Percentiles rank a stretch among this genome's conserved stretches.
phyloP scores from a whole-genome alignment of 2,113 vertebrate species.

The Falcunculus frontatus region DNA sequence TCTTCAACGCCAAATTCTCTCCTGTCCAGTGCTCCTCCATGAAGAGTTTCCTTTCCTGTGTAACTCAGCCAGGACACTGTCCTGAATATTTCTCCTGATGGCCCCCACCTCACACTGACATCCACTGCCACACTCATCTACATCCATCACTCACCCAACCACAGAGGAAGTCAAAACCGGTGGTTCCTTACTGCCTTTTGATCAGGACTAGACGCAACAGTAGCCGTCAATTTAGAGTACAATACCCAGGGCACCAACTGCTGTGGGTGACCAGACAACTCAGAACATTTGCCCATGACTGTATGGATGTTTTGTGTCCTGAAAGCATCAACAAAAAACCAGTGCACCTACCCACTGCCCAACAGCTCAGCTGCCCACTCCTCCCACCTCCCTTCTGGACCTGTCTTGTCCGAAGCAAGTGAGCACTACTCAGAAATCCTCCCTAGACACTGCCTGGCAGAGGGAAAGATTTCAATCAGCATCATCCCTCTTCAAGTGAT shows the following conservation, averaged over 20 bases:
- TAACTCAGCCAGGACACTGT: not conserved
- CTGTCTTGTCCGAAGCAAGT: not conserved
- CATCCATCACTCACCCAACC: not conserved
- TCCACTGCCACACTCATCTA: not conserved
- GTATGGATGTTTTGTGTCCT: not conserved
- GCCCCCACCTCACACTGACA: not conserved
- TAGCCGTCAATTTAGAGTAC: not conserved
- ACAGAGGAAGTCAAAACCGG: not conserved
- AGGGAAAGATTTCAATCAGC: not conserved
- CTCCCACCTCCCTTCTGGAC: not conserved
- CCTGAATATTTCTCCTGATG: not conserved
- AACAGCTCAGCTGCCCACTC: not conserved
- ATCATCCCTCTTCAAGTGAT: not conserved
- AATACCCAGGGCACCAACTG: not conserved
- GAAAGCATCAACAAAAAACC: not conserved
- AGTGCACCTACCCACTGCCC: not conserved
- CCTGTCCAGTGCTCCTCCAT: not conserved
- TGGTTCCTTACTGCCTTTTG: not conserved
- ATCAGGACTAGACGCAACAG: not conserved
- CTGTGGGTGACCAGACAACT: not conserved
- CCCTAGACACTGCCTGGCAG: not conserved
- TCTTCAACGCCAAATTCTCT: not conserved
- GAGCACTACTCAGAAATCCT: not conserved
- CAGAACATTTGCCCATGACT: not conserved
- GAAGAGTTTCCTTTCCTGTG: not conserved